Percentiles rank a stretch among this genome's conserved stretches.
Evolutionary conservation across 2,797 vertebrate species (phyloP).

Genomic region (Sphenodon punctatus): DNA sequence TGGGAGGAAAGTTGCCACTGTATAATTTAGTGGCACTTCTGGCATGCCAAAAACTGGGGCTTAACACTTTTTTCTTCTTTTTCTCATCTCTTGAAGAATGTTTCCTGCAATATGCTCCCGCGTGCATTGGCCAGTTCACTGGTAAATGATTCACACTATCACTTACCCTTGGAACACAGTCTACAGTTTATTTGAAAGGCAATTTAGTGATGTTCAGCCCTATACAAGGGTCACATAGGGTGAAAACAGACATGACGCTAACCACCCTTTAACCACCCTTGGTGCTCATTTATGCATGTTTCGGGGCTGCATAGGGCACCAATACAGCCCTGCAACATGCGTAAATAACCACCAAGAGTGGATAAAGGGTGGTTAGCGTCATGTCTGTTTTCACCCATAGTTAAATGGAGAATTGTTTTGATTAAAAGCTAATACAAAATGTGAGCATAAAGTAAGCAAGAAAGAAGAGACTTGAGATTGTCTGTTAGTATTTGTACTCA

Average conservation of each 20-base stretch:
- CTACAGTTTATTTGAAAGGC: neutral
- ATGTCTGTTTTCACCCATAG: too few relatives aligned
- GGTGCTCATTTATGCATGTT: too few relatives aligned
- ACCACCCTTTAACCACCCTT: too few relatives aligned
- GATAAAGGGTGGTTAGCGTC: too few relatives aligned
- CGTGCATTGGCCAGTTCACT: neutral
- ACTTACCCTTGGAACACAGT: neutral
- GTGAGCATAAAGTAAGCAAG: neutral
- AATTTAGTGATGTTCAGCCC: neutral
- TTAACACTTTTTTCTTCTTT: constrained; percentile 19
- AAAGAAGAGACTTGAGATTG: neutral
- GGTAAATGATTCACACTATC: neutral
- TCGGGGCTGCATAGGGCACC: too few relatives aligned
- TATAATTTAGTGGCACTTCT: neutral
- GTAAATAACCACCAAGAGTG: too few relatives aligned
- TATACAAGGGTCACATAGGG: neutral
- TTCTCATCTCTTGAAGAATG: neutral
- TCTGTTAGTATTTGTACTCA: neutral
- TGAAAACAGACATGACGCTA: too few relatives aligned
- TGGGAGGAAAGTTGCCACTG: neutral
- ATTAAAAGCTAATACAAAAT: neutral
- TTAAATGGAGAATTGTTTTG: too few relatives aligned
- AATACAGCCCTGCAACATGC: too few relatives aligned
- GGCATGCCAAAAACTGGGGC: neutral
- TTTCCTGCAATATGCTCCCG: neutral